These are phyloP conservation scores for Chrysolina oricalcia DNA, from an alignment of 2,888 invertebrate genomes.

Conservation along the genomic window DNA sequence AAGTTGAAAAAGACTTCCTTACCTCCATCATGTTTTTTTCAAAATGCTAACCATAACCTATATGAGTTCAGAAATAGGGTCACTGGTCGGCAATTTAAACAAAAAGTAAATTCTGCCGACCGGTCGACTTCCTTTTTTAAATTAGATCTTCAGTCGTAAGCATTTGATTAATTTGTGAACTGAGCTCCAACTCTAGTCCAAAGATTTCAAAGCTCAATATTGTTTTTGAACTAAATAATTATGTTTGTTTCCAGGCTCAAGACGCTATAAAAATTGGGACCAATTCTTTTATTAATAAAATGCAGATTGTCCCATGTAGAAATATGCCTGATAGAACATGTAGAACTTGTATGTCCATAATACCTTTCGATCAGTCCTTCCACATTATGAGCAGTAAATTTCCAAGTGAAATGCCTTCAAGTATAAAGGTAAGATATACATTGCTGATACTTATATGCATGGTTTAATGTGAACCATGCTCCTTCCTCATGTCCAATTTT, in stretches of 20 bases:
- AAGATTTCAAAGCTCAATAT: neutral
- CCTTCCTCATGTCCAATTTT: too few species aligned
- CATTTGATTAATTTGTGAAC: too few species aligned
- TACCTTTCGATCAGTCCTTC: conserved; percentile 22
- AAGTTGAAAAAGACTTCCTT: too few species aligned
- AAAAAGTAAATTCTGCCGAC: too few species aligned
- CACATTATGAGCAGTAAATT: conserved; percentile 26
- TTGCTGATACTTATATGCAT: neutral
- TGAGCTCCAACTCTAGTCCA: neutral
- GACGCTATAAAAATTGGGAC: conserved; percentile 3
- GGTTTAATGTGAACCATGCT: too few species aligned
- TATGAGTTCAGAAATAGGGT: too few species aligned
- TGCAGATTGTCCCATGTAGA: neutral
- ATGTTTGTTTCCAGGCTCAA: conserved; percentile 14
- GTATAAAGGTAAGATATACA: conserved; percentile 24
- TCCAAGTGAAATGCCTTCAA: conserved; percentile 28
- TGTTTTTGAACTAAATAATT: neutral
- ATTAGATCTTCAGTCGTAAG: too few species aligned
- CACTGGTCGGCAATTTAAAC: too few species aligned
- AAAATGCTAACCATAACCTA: too few species aligned
- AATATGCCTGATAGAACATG: conserved; percentile 33
- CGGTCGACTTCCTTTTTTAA: too few species aligned
- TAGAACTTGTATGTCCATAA: conserved; percentile 26
- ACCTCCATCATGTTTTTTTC: too few species aligned
- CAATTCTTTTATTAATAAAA: neutral